Conservation (phyloP, 2,888 invertebrate species). For the Torymus texanus region DNA sequence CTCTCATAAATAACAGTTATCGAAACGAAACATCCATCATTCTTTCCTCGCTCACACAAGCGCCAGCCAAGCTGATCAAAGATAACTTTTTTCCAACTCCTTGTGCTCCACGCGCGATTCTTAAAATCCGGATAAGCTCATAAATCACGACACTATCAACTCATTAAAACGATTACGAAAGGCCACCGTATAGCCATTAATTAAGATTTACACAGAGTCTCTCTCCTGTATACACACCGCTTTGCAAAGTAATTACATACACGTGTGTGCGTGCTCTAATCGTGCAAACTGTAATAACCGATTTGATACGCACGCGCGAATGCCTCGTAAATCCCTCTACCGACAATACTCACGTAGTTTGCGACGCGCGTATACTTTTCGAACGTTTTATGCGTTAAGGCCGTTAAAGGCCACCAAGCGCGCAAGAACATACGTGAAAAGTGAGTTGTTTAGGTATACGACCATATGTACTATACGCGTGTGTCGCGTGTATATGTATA, state of each 20-base stretch:
- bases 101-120: no score
- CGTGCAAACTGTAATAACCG: conserved; percentile 25
- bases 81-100: no score
- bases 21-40: neutral
- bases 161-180: conserved; percentile 35
- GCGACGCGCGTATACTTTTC: no score
- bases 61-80: neutral
- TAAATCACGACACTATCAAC: conserved; percentile 35
- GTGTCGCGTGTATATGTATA: no score
- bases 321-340: conserved; percentile 41
- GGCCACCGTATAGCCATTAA: conserved; percentile 18
- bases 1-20: neutral
- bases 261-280: neutral
- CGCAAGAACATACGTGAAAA: conserved; percentile 4
- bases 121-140: neutral
- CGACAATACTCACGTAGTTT: no score
- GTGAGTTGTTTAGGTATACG: conserved; percentile 11
- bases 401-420: conserved; percentile 30
- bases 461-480: neutral
- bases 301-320: conserved; percentile 48
- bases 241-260: conserved; percentile 20
- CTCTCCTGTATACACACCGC: no score
- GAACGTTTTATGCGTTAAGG: neutral
- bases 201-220: conserved; percentile 30
- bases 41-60: neutral